Evolutionary conservation across 2,888 invertebrate genomes (phyloP).

Genomic region (Caenorhabditis sp.): DNA sequence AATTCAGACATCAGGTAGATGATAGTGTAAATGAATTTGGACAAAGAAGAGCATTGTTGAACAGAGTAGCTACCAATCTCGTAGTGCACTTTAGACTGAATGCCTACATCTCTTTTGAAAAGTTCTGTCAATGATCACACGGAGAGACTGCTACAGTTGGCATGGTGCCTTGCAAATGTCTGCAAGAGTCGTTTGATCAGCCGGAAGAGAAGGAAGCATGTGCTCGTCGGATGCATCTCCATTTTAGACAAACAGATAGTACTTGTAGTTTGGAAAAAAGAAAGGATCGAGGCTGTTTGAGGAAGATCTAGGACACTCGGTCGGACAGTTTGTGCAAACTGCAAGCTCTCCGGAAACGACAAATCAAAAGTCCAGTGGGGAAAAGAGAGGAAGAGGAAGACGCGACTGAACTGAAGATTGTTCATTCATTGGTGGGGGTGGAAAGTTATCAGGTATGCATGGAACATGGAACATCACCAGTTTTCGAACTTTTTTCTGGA

Average conservation of each 20-base stretch:
- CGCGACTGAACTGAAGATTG: conserved; percentile 7
- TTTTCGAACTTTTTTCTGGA: conserved; percentile 13
- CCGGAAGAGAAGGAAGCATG: conserved; percentile 17
- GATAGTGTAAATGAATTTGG: too few species aligned
- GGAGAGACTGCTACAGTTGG: too few species aligned
- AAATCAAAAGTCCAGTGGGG: conserved; percentile 35
- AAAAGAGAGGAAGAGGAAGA: background rate
- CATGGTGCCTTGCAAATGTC: conserved; percentile 28
- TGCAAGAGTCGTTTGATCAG: conserved; percentile 1
- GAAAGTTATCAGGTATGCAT: conserved; percentile 33
- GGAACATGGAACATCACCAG: conserved; percentile 30
- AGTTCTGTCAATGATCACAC: too few species aligned
- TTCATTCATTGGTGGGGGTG: conserved; percentile 46
- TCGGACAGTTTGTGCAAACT: conserved; percentile 16
- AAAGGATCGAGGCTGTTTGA: background rate
- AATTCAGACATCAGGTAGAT: too few species aligned
- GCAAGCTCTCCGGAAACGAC: background rate
- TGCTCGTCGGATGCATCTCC: conserved; percentile 6
- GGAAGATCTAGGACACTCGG: conserved; percentile 13
- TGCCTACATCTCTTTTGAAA: too few species aligned
- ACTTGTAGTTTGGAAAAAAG: conserved; percentile 58
- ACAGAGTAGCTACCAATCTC: too few species aligned
- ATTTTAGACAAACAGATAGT: conserved; percentile 20
- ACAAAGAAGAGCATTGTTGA: too few species aligned
- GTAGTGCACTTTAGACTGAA: too few species aligned